Evolutionary conservation across 2,888 invertebrate species (phyloP).

Genomic region (Eilema depressum): DNA sequence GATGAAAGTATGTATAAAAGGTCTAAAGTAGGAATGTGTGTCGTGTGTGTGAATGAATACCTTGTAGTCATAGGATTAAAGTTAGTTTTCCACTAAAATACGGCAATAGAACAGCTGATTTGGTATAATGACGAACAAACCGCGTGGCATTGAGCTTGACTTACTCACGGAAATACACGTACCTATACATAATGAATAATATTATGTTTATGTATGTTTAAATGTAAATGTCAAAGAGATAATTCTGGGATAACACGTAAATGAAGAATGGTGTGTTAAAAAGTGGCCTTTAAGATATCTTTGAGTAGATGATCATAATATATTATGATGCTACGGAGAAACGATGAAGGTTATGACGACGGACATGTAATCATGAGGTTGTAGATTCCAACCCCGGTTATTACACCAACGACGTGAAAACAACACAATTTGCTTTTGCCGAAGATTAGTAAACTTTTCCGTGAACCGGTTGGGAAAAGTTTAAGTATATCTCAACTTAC

Average conservation of each 20-base stretch:
- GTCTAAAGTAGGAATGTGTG: too few relatives aligned
- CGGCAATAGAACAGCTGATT: not conserved
- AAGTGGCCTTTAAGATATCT: not conserved
- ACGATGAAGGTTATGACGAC: too few relatives aligned
- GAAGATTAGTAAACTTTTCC: too few relatives aligned
- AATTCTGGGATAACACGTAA: not conserved
- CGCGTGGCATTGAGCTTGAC: not conserved
- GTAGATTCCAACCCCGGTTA: too few relatives aligned
- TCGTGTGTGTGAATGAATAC: too few relatives aligned
- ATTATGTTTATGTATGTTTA: not conserved
- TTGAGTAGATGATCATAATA: not conserved
- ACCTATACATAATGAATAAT: not conserved
- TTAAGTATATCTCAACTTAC: too few relatives aligned
- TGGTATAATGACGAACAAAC: not conserved
- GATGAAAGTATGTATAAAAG: too few relatives aligned
- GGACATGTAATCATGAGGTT: not conserved
- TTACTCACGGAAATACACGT: conserved; percentile 2
- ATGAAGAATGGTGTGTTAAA: not conserved
- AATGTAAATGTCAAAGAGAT: not conserved
- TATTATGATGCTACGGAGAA: not conserved
- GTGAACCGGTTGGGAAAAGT: too few relatives aligned
- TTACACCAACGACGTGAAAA: too few relatives aligned
- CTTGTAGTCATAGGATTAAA: too few relatives aligned
- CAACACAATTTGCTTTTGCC: too few relatives aligned
- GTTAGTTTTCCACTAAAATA: too few relatives aligned